Percentiles rank a stretch among this genome's conserved stretches.
Conservation (phyloP, 2,888 invertebrate genomes). For the Quadriops clusia region DNA sequence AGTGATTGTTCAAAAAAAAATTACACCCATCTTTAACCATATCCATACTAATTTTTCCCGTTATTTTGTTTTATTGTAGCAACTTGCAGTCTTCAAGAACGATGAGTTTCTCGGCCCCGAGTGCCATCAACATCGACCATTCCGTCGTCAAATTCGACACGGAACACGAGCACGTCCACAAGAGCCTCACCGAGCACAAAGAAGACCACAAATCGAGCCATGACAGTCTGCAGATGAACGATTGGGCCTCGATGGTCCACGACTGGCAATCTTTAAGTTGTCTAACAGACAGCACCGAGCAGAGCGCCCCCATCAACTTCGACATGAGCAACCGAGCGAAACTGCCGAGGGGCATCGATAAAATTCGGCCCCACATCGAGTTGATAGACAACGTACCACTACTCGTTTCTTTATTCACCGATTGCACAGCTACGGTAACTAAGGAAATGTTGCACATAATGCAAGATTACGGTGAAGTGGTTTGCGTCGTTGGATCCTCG, state of each 20-base stretch:
- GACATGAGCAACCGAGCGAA: conserved; percentile 91
- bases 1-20: no score
- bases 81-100: conserved; percentile 60
- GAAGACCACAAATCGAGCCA: conserved; percentile 34
- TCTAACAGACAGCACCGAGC: conserved; percentile 80
- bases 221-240: conserved; percentile 37
- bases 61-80: no score
- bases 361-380: conserved; percentile 90
- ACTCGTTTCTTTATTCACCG: conserved; percentile 93
- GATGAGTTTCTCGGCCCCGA: conserved; percentile 76
- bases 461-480: conserved; percentile 94
- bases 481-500: conserved; percentile 86
- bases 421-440: conserved; percentile 87
- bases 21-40: no score
- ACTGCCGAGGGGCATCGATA: conserved; percentile 90
- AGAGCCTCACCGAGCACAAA: conserved; percentile 19
- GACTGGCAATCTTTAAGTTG: conserved; percentile 76
- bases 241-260: conserved; percentile 40
- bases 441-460: conserved; percentile 89
- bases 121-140: conserved; percentile 69
- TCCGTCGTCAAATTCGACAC: conserved; percentile 58
- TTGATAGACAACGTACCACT: conserved; percentile 95
- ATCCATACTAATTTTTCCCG: no score
- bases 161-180: conserved; percentile 29
- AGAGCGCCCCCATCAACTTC: conserved; percentile 82